Conservation (phyloP, 2,797 vertebrate genomes). For the Sebastes jordani region DNA sequence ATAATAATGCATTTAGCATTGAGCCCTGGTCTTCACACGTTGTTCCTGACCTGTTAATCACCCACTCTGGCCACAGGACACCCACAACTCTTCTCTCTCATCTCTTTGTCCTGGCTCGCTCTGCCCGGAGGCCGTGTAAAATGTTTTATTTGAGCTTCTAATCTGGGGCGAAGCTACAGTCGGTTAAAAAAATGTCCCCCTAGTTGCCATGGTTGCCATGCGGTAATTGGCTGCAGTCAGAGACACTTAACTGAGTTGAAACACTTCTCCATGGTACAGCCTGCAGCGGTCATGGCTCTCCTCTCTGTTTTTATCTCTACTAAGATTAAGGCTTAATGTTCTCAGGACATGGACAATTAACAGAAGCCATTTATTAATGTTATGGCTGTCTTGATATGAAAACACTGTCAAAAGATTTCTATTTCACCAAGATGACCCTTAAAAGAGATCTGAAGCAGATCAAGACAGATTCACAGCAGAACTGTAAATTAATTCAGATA, state of each 20-base stretch:
- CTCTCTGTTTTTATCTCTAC: not conserved
- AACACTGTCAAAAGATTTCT: conserved; percentile 1
- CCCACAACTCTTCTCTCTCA: conserved; percentile 47
- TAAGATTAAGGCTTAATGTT: conserved; percentile 4
- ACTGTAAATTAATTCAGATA: not conserved
- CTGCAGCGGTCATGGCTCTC: not conserved
- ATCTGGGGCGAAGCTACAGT: conserved; percentile 6
- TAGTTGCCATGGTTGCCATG: conserved; percentile 43
- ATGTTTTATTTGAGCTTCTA: conserved; percentile 54
- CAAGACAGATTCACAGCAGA: not conserved
- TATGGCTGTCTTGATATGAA: not conserved
- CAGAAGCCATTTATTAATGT: not conserved
- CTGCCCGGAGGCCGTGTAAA: conserved; percentile 44
- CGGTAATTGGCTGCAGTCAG: conserved; percentile 54
- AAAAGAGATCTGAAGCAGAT: conserved; percentile 2
- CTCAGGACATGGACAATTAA: not conserved
- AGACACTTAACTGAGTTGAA: conserved; percentile 38
- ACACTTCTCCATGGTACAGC: conserved; percentile 17
- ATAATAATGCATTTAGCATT: conserved; percentile 14
- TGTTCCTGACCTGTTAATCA: conserved; percentile 67
- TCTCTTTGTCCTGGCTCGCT: conserved; percentile 3
- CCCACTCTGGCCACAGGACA: conserved; percentile 45
- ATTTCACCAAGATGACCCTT: not conserved
- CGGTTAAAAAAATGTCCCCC: conserved; percentile 31
- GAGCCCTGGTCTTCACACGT: conserved; percentile 24